Conservation (phyloP, 1,140 invertebrate species). For the Parapsyche elsis region DNA sequence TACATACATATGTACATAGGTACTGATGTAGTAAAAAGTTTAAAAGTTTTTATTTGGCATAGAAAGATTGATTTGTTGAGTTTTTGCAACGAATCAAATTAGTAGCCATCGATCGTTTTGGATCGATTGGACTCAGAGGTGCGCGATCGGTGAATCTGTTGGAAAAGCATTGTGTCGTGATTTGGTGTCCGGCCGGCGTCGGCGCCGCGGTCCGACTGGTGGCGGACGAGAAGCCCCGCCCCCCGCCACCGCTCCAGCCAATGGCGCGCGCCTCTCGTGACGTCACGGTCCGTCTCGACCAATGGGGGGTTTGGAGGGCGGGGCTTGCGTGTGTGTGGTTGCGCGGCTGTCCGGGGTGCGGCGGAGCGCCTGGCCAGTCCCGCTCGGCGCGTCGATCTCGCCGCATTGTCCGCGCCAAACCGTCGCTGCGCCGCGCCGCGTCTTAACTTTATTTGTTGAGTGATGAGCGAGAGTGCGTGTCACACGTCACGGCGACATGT, state of each 20-base stretch:
- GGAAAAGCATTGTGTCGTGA: too few relatives aligned
- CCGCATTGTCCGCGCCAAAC: conserved; percentile 62
- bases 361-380: conserved; percentile 53
- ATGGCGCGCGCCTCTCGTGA: conserved; percentile 56
- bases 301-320: conserved; percentile 55
- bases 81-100: too few relatives aligned
- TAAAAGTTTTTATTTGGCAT: too few relatives aligned
- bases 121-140: background rate
- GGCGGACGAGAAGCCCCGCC: conserved; percentile 60
- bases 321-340: conserved; percentile 63
- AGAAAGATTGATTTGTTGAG: too few relatives aligned
- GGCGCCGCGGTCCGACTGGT: conserved; percentile 37
- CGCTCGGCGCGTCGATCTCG: conserved; percentile 59
- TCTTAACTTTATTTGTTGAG: conserved; percentile 58
- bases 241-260: conserved; percentile 59
- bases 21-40: too few relatives aligned
- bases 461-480: conserved; percentile 49
- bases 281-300: conserved; percentile 56
- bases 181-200: conserved; percentile 19
- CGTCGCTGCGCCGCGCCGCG: conserved; percentile 60
- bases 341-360: conserved; percentile 61
- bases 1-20: too few relatives aligned
- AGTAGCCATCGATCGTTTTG: too few relatives aligned
- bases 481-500: conserved; percentile 55
- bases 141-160: background rate